A percentile compares a stretch with the other conserved stretches of the same genome.
phyloP scores from a whole-genome alignment of 2,113 vertebrate genomes.

The Chascanopsetta lugubris region DNA sequence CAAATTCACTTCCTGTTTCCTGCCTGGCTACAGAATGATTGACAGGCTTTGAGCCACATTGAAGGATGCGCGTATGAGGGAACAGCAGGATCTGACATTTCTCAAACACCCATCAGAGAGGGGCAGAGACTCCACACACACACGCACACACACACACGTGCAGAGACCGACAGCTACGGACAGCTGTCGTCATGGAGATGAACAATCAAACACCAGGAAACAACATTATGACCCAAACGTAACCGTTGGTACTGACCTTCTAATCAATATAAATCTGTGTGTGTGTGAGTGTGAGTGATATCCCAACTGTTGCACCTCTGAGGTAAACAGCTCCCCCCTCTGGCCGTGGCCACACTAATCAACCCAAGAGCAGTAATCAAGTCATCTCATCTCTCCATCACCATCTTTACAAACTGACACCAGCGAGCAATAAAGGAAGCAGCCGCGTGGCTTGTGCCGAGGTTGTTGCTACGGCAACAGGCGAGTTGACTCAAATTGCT shows the following conservation, averaged over 20 bases:
- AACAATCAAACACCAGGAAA: too few species aligned
- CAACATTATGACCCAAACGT: not conserved
- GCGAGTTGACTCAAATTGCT: constrained; percentile 6
- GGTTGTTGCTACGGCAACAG: constrained; percentile 49
- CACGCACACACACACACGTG: too few species aligned
- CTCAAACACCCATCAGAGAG: too few species aligned
- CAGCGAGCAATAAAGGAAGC: constrained; percentile 11
- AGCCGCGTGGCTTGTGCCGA: not conserved
- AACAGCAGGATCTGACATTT: too few species aligned
- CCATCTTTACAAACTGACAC: constrained; percentile 1
- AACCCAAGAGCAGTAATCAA: not conserved
- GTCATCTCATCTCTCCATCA: not conserved
- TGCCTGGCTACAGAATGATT: too few species aligned
- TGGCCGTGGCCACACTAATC: constrained; percentile 43
- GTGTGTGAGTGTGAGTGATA: not conserved
- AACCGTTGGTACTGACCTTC: not conserved
- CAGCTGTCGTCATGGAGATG: not conserved
- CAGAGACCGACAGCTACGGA: not conserved
- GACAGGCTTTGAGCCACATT: too few species aligned
- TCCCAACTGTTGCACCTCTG: constrained; percentile 41
- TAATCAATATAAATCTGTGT: not conserved
- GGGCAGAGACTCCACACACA: too few species aligned
- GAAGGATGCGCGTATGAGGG: too few species aligned
- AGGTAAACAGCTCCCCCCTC: constrained; percentile 63
- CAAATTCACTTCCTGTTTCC: too few species aligned